Conservation (phyloP, 2,113 vertebrate species). For the Colinus virginianus region DNA sequence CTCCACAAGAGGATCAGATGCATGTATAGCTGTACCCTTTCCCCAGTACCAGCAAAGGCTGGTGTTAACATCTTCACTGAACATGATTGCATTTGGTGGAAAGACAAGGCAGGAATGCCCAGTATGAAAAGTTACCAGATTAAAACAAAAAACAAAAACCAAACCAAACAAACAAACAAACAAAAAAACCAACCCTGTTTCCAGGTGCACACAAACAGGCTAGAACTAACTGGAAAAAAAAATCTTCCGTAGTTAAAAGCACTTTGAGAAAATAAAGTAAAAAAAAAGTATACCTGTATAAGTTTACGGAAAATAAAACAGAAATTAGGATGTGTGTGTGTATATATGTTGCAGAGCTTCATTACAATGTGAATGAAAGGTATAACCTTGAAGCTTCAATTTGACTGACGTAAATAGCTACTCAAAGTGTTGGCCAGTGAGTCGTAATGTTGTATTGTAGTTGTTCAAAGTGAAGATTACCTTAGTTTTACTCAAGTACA, state of each 20-base stretch:
- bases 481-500: background rate
- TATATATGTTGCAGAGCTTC: background rate
- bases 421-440: background rate
- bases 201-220: too few species aligned
- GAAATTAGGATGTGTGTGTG: background rate
- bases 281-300: background rate
- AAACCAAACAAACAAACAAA: too few species aligned
- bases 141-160: too few species aligned
- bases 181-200: too few species aligned
- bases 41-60: rapidly evolving
- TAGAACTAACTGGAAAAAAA: background rate
- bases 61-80: background rate
- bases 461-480: background rate
- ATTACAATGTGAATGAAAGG: background rate
- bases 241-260: background rate
- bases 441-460: background rate
- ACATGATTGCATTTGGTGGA: background rate
- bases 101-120: background rate
- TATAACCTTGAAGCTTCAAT: background rate
- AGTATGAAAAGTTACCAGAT: background rate
- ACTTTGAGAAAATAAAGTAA: background rate
- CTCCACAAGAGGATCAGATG: background rate
- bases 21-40: background rate
- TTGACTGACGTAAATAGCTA: background rate
- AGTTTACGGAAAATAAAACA: background rate